phyloP scores from a whole-genome alignment of 2,888 invertebrate species.

The Brachypterus glaber region DNA sequence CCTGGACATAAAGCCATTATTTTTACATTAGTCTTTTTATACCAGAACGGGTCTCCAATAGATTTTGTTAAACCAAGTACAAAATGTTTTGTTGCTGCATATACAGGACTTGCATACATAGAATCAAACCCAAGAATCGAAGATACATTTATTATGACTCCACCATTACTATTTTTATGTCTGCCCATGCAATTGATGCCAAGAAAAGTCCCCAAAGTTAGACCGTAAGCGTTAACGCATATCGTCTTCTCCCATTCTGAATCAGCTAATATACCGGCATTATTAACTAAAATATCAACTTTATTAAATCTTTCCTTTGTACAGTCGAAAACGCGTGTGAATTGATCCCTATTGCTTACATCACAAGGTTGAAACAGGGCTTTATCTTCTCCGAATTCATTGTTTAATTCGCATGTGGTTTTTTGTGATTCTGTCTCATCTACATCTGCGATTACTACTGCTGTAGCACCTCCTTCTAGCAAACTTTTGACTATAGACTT shows the following conservation, averaged over 20 bases:
- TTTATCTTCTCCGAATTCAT: slow-evolving; percentile 39
- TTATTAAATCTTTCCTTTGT: slow-evolving; percentile 29
- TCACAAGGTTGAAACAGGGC: slow-evolving; percentile 44
- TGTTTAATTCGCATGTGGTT: slow-evolving; percentile 38
- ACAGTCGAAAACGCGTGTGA: slow-evolving; percentile 33
- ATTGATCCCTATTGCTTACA: slow-evolving; percentile 39
- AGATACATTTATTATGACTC: slow-evolving; percentile 53
- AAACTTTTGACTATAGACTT: slow-evolving; percentile 55
- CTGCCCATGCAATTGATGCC: slow-evolving; percentile 48
- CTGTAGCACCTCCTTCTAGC: slow-evolving; percentile 56
- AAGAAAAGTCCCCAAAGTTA: slow-evolving; percentile 40
- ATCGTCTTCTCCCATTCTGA: slow-evolving; percentile 30
- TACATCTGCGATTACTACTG: slow-evolving; percentile 38
- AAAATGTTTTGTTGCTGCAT: slow-evolving; percentile 49
- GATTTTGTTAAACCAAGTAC: slow-evolving; percentile 43
- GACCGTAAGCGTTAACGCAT: slow-evolving; percentile 38
- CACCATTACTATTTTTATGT: slow-evolving; percentile 48
- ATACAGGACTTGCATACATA: slow-evolving; percentile 45
- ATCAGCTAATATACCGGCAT: slow-evolving; percentile 39
- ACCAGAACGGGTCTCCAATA: slow-evolving; percentile 34
- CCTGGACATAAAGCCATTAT: slow-evolving; percentile 35
- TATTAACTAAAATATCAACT: slow-evolving; percentile 42
- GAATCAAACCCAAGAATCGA: slow-evolving; percentile 49
- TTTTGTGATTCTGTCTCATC: slow-evolving; percentile 36
- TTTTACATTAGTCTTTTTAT: slow-evolving; percentile 28